Conservation (phyloP, 2,797 vertebrate species). For the Bovichtus diacanthus region DNA sequence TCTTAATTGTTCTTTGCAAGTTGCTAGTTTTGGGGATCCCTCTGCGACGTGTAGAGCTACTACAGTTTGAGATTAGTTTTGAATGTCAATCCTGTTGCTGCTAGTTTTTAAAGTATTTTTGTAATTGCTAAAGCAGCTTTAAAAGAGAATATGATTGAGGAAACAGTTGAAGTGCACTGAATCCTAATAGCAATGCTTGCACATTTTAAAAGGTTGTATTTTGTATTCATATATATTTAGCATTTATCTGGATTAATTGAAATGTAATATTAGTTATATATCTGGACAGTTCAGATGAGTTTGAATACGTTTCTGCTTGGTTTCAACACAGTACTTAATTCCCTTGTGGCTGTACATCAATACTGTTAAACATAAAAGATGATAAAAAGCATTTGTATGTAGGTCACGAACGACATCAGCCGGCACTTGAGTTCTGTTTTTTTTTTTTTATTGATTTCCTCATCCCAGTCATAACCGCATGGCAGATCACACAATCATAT, state of each 20-base stretch:
- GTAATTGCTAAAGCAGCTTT: slow-evolving; percentile 8
- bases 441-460: slow-evolving; percentile 69
- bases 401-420: slow-evolving; percentile 29
- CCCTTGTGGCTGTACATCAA: background rate
- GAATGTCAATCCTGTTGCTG: slow-evolving; percentile 12
- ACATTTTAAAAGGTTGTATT: slow-evolving; percentile 16
- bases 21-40: slow-evolving; percentile 2
- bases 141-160: background rate
- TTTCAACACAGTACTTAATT: slow-evolving; percentile 10
- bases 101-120: slow-evolving; percentile 5
- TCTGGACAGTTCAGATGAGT: background rate
- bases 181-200: slow-evolving; percentile 6
- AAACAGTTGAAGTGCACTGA: background rate
- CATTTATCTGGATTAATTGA: background rate
- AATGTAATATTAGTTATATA: background rate
- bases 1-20: slow-evolving; percentile 1
- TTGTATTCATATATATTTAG: background rate
- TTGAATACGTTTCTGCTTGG: background rate
- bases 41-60: background rate
- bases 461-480: slow-evolving; percentile 39
- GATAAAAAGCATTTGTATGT: slow-evolving; percentile 9
- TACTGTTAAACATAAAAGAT: background rate
- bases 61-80: slow-evolving; percentile 1
- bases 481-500: slow-evolving; percentile 43
- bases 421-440: slow-evolving; percentile 27